Conservation (phyloP, 2,113 vertebrate species). For the Ceratotherium simum region DNA sequence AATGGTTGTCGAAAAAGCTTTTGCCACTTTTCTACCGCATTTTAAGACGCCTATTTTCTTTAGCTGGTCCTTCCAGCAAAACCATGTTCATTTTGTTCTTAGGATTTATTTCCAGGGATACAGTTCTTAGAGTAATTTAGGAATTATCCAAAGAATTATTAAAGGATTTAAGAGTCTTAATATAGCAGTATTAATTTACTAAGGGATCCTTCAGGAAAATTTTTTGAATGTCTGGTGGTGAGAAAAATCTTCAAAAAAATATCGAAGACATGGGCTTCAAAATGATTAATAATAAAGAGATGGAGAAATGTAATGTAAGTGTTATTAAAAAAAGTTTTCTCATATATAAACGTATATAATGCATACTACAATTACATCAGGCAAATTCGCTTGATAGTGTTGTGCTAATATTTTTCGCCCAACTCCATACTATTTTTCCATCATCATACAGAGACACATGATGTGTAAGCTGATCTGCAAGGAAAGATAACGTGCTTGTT, state of each 20-base stretch:
- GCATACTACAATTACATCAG: background rate
- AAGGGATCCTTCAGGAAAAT: constrained; percentile 68
- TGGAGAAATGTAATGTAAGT: background rate
- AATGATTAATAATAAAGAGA: constrained; percentile 40
- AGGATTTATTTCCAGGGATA: constrained; percentile 81
- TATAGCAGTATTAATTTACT: constrained; percentile 76
- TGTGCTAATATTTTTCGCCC: constrained; percentile 2
- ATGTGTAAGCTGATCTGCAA: background rate
- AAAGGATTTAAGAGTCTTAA: constrained; percentile 80
- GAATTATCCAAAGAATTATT: constrained; percentile 83
- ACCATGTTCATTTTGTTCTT: constrained; percentile 79
- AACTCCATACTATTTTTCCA: constrained; percentile 1
- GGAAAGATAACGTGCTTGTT: background rate
- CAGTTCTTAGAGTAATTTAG: constrained; percentile 81
- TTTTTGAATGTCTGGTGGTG: constrained; percentile 58
- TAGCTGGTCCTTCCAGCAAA: constrained; percentile 73
- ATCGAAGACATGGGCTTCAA: constrained; percentile 22
- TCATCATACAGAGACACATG: background rate
- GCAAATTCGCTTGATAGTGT: background rate
- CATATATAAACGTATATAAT: background rate
- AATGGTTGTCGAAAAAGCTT: constrained; percentile 80
- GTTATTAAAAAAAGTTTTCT: constrained; percentile 16
- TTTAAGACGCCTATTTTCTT: constrained; percentile 76
- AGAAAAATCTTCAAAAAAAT: constrained; percentile 61
- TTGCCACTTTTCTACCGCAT: constrained; percentile 62